Conservation (phyloP, 2,797 vertebrate species). For the Muscicapa comitata region DNA sequence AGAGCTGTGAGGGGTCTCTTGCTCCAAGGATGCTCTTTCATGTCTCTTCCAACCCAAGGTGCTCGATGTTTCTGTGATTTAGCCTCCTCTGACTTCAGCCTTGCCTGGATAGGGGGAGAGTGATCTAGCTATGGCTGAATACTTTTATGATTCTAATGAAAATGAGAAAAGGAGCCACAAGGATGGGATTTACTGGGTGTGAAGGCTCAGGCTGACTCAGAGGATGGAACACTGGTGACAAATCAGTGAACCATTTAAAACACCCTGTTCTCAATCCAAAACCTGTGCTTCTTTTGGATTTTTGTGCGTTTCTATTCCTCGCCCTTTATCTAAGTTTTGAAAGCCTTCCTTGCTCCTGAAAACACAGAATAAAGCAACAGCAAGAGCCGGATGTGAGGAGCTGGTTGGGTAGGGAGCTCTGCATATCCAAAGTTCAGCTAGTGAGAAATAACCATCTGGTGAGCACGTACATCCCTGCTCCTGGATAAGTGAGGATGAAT, state of each 20-base stretch:
- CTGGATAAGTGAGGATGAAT: neutral
- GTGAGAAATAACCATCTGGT: constrained; percentile 36
- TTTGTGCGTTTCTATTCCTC: neutral
- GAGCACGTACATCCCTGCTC: neutral
- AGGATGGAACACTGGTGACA: neutral
- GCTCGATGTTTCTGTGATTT: neutral
- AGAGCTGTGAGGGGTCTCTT: neutral
- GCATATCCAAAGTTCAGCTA: constrained; percentile 5
- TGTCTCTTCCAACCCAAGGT: neutral
- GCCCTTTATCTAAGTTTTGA: neutral
- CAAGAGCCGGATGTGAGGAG: neutral
- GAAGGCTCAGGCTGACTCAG: constrained; percentile 18
- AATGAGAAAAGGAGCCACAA: neutral
- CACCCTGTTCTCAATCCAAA: neutral
- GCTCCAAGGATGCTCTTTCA: neutral
- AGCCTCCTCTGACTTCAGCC: neutral
- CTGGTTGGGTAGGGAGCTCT: neutral
- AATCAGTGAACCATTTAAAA: neutral
- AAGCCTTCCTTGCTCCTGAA: neutral
- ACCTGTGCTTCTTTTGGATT: neutral
- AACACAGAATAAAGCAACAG: neutral
- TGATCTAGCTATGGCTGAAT: neutral
- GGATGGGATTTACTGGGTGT: neutral
- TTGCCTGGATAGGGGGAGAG: fast-evolving
- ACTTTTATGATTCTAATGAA: neutral